A percentile compares a stretch with the other conserved stretches of the same genome.
phyloP scores from a whole-genome alignment of 2,888 invertebrate species.

The Junonia oenone region DNA sequence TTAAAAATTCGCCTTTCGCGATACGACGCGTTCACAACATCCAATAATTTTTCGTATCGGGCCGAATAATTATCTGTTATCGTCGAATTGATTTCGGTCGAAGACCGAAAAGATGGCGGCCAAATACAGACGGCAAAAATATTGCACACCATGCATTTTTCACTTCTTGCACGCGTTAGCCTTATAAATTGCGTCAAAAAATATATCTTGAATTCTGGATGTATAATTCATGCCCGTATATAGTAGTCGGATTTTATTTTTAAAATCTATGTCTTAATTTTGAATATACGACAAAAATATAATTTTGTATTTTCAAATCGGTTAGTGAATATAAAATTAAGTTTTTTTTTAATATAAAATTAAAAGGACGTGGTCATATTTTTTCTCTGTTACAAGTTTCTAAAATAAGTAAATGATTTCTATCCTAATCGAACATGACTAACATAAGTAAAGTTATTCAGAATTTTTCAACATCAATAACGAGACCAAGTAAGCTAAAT shows the following conservation, averaged over 20 bases:
- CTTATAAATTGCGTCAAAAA: slow-evolving; percentile 25
- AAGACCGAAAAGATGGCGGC: slow-evolving; percentile 61
- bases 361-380: not conserved
- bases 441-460: slow-evolving; percentile 42
- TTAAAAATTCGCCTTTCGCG: slow-evolving; percentile 51
- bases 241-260: slow-evolving; percentile 15
- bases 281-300: too few species aligned
- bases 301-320: not conserved
- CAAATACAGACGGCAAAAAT: slow-evolving; percentile 47
- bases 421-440: slow-evolving; percentile 53
- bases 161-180: slow-evolving; percentile 20
- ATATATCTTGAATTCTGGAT: slow-evolving; percentile 13
- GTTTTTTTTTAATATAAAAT: not conserved
- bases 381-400: slow-evolving; percentile 4
- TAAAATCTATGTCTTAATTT: slow-evolving; percentile 17
- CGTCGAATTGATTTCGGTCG: slow-evolving; percentile 58
- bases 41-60: slow-evolving; percentile 70
- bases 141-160: slow-evolving; percentile 24
- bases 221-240: slow-evolving; percentile 17
- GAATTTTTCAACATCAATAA: slow-evolving; percentile 50
- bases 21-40: slow-evolving; percentile 48
- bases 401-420: slow-evolving; percentile 32
- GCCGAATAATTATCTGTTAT: slow-evolving; percentile 71
- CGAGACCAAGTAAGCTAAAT: slow-evolving; percentile 43
- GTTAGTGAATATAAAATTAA: not conserved